Base-by-base conservation (phyloP, 2,797 vertebrate genomes). In the Dermochelys coriacea region DNA sequence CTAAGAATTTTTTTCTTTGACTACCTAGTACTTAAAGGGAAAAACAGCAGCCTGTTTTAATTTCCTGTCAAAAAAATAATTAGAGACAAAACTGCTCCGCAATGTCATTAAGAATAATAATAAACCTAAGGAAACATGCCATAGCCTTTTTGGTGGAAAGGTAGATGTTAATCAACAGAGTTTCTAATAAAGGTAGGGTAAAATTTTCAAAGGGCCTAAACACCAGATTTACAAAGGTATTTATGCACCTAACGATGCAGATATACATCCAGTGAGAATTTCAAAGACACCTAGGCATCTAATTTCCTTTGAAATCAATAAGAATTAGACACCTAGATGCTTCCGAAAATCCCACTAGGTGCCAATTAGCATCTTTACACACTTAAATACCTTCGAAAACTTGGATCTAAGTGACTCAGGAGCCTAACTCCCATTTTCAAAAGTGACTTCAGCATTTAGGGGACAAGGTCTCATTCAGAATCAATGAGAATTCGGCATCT, bases 51-150 rank as follows among this genome's bases (percentile, higher is more conserved):
- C 85, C 92, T 91, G 79, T 12, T 83, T 95, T 96, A 95, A 95
- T 93, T 93, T 86, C 90, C 94, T 97, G 86, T 87, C 92, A 96
- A 95, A 93, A 61, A 95, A 83, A 94, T 97, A 97, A 97, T 96
- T 93, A 97, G 94, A 92, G 85, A 94, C 82, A 93, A 94, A 94
- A 94, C 86, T 96, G 86, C 52, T 97, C 96, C 93, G 92, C 75
- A 88, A 86, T 84, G 83, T 88, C 86, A 97, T 96, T 91, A 97
- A 93, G 91, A 95, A 81, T 47, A 91, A 93, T 59, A 94, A 95
- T 41, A 93, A 85, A 95, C 51, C 21, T 87, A 93, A 95, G 86
- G 91, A 96, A 96, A 96, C 27, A 94, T 91, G 93, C 54, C 14
- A 14, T 14, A 61, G 93, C 68, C 88, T 88, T 78, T 84, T 54